Base-by-base conservation (phyloP, 2,113 vertebrate species). In the Sclerurus mexicanus region DNA sequence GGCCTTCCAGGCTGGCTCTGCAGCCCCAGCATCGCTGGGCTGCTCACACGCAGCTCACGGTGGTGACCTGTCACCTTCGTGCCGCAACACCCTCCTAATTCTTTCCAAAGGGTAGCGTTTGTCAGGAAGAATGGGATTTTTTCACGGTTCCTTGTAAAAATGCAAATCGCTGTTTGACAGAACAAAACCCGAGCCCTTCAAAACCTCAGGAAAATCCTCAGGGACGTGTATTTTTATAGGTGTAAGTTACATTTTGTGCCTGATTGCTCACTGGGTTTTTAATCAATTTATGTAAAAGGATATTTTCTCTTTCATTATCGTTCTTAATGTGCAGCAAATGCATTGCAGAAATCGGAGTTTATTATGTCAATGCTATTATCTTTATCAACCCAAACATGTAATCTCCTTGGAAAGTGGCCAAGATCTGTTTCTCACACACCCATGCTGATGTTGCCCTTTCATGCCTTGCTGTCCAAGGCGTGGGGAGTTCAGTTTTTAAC, bases 311-410 rank as follows among this genome's bases (percentile, higher is more conserved):
- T 90, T 93, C 7, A 4, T 76, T 91, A 13, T 59, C 74, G 28
- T 24, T 89, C 66, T 72, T 75, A 60, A 76, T 33, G n/a, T 76
- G 88, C 76, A 80, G 50, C 31, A 90, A 82, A 80, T 39, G 28
- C 35, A 10, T 78, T 92, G 62, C 42, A 89, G 91, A 89, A 60
- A 74, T 78, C n/a, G 31, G 83, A 67, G 55, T 77, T 88, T 50
- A 62, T 90, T 66, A n/a, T 92, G 88, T 92, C 63, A 88, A 15
- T 62, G 39, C 85, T 89, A 58, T 88, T 91, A 28, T 81, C 77
- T 94, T 84, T 85, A 77, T 86, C 86, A 92, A 46, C 19, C 63
- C 68, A 89, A 90, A 93, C 72, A 59, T 85, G 56, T 7, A 69
- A 47, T 86, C 63, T 73, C 21, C 8, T 47, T 95, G 79, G 92